Evolutionary conservation across 2,113 vertebrate species (phyloP).

Genomic region (Eulacestoma nigropectus): DNA sequence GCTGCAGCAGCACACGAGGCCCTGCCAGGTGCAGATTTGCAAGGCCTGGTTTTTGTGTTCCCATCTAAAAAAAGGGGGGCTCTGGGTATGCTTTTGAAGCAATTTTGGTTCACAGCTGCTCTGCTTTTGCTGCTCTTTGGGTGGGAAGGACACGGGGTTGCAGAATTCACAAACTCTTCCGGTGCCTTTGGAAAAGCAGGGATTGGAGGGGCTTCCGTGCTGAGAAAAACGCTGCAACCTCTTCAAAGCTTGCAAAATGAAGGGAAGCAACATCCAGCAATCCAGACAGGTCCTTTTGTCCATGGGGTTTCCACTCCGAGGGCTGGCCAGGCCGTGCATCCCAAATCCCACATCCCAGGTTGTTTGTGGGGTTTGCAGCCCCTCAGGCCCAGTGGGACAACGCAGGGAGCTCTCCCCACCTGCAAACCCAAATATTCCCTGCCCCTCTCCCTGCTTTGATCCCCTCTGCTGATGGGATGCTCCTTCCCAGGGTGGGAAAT

Average conservation of each 20-base stretch:
- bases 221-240: neutral
- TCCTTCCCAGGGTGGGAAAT: neutral
- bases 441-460: neutral
- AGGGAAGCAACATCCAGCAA: neutral
- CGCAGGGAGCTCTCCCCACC: neutral
- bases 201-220: neutral
- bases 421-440: neutral
- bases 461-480: neutral
- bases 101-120: neutral
- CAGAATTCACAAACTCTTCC: neutral
- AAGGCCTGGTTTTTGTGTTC: neutral
- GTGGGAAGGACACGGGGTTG: neutral
- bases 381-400: neutral
- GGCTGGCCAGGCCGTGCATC: neutral
- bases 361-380: neutral
- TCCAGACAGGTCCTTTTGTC: neutral
- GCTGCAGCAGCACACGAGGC: neutral
- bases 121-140: neutral
- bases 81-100: neutral
- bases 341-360: neutral
- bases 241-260: neutral
- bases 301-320: fast-evolving
- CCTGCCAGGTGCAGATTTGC: neutral
- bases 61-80: neutral
- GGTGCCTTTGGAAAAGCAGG: neutral